Evolutionary conservation across 2,888 invertebrate genomes (phyloP).

Genomic region (Eupelmus urozonus): DNA sequence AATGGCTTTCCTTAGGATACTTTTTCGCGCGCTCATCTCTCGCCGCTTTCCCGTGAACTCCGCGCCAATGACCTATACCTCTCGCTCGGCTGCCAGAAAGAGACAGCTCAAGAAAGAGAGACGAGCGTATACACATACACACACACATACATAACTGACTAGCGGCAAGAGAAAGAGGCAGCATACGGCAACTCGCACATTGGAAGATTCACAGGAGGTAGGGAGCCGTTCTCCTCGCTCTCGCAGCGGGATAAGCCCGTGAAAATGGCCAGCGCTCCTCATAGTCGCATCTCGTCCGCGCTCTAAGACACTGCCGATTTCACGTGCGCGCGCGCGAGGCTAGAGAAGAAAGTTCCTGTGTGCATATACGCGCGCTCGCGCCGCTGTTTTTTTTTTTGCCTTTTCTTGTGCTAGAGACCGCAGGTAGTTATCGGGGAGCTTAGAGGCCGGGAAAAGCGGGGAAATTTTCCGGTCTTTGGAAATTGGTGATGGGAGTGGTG

Average conservation of each 20-base stretch:
- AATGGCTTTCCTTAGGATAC: constrained; percentile 24
- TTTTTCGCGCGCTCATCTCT: constrained; percentile 8
- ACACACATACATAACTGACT: too few relatives aligned
- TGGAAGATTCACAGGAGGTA: constrained; percentile 33
- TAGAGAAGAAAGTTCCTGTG: too few relatives aligned
- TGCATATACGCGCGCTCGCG: too few relatives aligned
- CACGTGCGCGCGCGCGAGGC: too few relatives aligned
- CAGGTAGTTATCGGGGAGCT: too few relatives aligned
- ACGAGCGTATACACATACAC: constrained; percentile 21
- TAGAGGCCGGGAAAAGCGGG: too few relatives aligned
- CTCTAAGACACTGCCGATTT: not conserved
- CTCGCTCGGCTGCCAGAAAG: not conserved
- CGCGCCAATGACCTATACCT: constrained; percentile 68
- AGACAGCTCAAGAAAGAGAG: not conserved
- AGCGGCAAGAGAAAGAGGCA: not conserved
- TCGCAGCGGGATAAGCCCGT: constrained; percentile 53
- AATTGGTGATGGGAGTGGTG: too few relatives aligned
- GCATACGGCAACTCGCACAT: not conserved
- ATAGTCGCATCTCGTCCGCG: constrained; percentile 60
- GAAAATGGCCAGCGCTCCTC: constrained; percentile 59
- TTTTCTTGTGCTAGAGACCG: too few relatives aligned
- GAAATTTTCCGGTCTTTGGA: too few relatives aligned
- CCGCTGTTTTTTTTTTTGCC: too few relatives aligned
- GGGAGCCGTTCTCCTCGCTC: constrained; percentile 10
- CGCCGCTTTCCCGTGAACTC: constrained; percentile 64